A percentile compares a stretch with the other conserved stretches of the same genome.
Conservation (phyloP, 2,113 vertebrate species). For the Tyrannus savana region DNA sequence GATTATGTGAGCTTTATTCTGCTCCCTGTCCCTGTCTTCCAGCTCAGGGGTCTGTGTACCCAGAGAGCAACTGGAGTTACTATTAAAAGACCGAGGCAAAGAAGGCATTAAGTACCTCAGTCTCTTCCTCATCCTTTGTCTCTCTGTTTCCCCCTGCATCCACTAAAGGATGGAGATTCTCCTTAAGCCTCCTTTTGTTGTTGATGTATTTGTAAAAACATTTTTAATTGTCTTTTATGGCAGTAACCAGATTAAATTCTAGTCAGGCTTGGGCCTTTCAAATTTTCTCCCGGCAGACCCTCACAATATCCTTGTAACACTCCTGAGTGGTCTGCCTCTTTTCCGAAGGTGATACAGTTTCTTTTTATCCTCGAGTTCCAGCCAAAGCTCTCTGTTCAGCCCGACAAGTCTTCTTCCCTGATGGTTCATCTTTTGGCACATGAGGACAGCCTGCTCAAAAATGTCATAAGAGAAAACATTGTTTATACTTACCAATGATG, state of each 20-base stretch:
- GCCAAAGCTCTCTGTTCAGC: neutral
- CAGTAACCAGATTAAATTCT: neutral
- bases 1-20: neutral
- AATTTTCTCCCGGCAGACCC: neutral
- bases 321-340: neutral
- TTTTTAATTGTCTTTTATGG: neutral
- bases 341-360: neutral
- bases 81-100: neutral
- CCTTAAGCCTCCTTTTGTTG: neutral
- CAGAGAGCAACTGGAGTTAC: neutral
- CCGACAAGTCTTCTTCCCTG: neutral
- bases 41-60: neutral
- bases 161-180: neutral
- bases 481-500: slow-evolving; percentile 85
- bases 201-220: neutral
- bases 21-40: neutral
- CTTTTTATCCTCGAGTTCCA: neutral
- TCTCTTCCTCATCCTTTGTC: neutral
- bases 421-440: neutral
- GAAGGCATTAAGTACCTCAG: neutral
- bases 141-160: neutral
- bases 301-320: neutral
- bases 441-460: neutral
- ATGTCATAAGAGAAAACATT: fast-evolving
- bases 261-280: neutral